Base-by-base conservation (phyloP, 2,888 invertebrate species). In the Cryptocheilus praepositus region DNA sequence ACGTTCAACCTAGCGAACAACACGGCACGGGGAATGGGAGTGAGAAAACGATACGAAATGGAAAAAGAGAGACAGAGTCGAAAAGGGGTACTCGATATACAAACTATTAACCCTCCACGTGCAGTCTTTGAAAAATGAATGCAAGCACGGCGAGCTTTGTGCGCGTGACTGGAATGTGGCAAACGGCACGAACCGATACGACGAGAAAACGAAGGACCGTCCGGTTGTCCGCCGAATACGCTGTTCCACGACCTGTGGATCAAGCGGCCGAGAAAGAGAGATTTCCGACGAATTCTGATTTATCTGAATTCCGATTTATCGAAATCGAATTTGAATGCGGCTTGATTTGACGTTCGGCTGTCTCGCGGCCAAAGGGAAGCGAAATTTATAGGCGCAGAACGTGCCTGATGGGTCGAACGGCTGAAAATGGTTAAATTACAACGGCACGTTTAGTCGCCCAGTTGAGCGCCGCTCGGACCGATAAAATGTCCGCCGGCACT, bases 51-150 rank as follows among this genome's bases (percentile, higher is more conserved):
- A 18, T 16, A 13, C 15, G 8, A 15, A 16, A 45, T 15, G 45
- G 45, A 45, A 8, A 45, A 16, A 16, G 45, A 16, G 16, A 45
- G 45, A 16, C 3, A 45, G 15, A 16, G 16, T 16, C 1, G 49
- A n/a, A 13, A 5, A n/a, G 18, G 16, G 49, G 18, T n/a, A 65
- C 77, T 76, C 78, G 76, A 81, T 85, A 79, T 72, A 80, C 77
- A 74, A 81, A 81, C 81, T 80, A 81, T 84, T 81, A 81, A 83
- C 83, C 76, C 79, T 18, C 45, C 51, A 61, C 21, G 56, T 49
- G 56, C 64, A 67, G 28, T 67, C 67, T 76, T 77, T 71, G 78
- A 79, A 77, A 77, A 77, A 75, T 79, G 71, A 72, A 77, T 67
- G 64, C 36, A 28, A 36, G 52, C 59, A 36, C 55, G 59, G 16